phyloP scores from a whole-genome alignment of 2,797 vertebrate genomes.

The Crenichthys baileyi region DNA sequence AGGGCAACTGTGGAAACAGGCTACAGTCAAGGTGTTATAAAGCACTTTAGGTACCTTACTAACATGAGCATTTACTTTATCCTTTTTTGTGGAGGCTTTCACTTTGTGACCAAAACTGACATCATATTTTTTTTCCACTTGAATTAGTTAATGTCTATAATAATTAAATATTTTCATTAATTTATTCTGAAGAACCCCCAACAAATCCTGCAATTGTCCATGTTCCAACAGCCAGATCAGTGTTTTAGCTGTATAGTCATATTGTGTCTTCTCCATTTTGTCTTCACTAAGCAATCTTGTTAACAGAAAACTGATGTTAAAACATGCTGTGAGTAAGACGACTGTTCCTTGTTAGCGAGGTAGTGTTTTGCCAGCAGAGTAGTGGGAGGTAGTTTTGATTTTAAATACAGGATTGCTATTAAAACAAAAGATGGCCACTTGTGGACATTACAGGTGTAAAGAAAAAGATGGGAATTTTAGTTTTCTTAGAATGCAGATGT shows the following conservation, averaged over 20 bases:
- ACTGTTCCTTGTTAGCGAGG: conserved; percentile 48
- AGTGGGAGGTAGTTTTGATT: neutral
- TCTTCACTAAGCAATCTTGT: conserved; percentile 29
- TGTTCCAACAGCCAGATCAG: conserved; percentile 5
- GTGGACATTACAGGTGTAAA: neutral
- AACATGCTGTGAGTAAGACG: conserved; percentile 31
- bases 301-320: conserved; percentile 39
- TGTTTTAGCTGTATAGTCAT: conserved; percentile 6
- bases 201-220: conserved; percentile 12
- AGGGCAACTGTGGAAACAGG: conserved; percentile 47
- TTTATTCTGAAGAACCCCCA: conserved; percentile 8
- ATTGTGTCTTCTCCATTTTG: conserved; percentile 17
- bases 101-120: conserved; percentile 18
- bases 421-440: conserved; percentile 21
- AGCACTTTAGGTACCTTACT: conserved; percentile 21
- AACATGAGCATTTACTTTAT: conserved; percentile 41
- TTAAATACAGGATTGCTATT: conserved; percentile 20
- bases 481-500: conserved; percentile 12
- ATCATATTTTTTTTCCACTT: neutral
- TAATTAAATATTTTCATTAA: conserved; percentile 15
- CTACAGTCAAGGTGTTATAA: conserved; percentile 46
- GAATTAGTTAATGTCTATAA: neutral
- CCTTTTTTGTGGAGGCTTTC: conserved; percentile 10
- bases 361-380: conserved; percentile 45
- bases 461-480: conserved; percentile 7